These are phyloP conservation scores for Drosophila repletoides DNA, from an alignment of 1,140 invertebrate genomes.

Conservation along the genomic window DNA sequence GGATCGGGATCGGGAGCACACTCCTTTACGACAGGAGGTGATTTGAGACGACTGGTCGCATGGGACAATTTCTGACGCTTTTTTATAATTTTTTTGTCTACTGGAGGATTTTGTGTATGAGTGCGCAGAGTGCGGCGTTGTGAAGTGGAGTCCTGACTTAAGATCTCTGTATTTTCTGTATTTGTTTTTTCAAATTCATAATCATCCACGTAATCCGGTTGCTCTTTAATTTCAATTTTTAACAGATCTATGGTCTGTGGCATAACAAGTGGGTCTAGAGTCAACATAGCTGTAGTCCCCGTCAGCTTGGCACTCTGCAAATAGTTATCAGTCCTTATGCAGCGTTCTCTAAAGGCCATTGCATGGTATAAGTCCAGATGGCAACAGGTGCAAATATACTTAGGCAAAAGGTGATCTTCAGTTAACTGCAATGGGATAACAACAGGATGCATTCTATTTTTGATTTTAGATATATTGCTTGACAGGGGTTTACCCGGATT, in stretches of 20 bases:
- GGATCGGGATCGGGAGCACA: no score
- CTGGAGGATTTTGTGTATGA: not conserved
- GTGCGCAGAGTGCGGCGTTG: not conserved
- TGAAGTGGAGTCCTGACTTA: not conserved
- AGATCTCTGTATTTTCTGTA: not conserved
- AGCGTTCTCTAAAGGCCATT: conserved; percentile 35
- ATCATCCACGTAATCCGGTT: not conserved
- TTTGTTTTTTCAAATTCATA: not conserved
- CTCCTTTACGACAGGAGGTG: no score
- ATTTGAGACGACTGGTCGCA: no score
- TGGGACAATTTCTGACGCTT: not conserved
- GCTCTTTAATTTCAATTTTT: not conserved
- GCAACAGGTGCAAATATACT: conserved; percentile 47
- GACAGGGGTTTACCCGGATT: conserved; percentile 15
- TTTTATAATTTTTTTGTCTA: not conserved
- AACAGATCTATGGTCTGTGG: not conserved
- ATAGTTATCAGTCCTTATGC: conserved; percentile 19
- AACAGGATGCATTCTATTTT: not conserved
- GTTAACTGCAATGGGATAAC: conserved; percentile 29
- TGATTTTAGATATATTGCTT: not conserved
- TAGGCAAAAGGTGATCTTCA: conserved; percentile 17
- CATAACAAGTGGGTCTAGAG: not conserved
- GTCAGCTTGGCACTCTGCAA: not conserved
- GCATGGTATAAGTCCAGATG: conserved; percentile 29
- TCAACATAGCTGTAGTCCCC: not conserved